Percentiles rank a stretch among this genome's conserved stretches.
These are phyloP conservation scores for Ammodytes marinus DNA, from an alignment of 2,113 vertebrate species.

Conservation along the genomic window DNA sequence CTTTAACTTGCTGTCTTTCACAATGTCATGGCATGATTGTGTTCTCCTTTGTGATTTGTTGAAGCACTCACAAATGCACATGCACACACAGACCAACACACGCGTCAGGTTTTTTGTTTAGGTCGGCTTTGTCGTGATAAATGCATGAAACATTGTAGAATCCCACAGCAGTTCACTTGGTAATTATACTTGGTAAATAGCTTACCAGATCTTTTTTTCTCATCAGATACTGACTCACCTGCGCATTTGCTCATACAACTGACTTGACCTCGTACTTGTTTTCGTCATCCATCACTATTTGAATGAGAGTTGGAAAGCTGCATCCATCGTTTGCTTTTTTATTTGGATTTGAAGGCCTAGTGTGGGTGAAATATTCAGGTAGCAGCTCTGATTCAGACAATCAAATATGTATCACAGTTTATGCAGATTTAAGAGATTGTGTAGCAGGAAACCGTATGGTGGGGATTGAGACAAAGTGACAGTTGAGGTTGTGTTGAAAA, in stretches of 20 bases:
- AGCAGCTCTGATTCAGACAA: conserved; percentile 78
- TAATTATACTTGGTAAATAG: conserved; percentile 39
- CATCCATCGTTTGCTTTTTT: conserved; percentile 31
- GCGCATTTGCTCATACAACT: conserved; percentile 14
- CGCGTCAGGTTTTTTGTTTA: conserved; percentile 66
- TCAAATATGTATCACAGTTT: conserved; percentile 73
- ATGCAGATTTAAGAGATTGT: conserved; percentile 54
- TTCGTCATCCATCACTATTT: conserved; percentile 22
- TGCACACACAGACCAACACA: conserved; percentile 40
- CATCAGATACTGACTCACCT: conserved; percentile 29
- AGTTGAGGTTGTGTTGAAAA: conserved; percentile 42
- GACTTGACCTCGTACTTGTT: conserved; percentile 13
- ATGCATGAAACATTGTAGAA: conserved; percentile 79
- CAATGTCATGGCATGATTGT: conserved; percentile 82
- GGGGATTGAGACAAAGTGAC: conserved; percentile 47
- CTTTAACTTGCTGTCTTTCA: conserved; percentile 73
- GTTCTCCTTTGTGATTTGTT: conserved; percentile 80
- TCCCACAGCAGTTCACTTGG: conserved; percentile 44
- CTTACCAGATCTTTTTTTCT: conserved; percentile 21
- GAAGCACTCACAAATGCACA: conserved; percentile 44
- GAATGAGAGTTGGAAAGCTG: not conserved
- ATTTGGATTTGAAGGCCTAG: conserved; percentile 33
- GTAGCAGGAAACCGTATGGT: conserved; percentile 28
- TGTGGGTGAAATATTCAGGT: conserved; percentile 67
- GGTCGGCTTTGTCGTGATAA: conserved; percentile 69